Evolutionary conservation across 2,797 vertebrate species (phyloP), one percentile per base, ranked within the genome.

Genomic region (Aselliscus stoliczkanus): DNA sequence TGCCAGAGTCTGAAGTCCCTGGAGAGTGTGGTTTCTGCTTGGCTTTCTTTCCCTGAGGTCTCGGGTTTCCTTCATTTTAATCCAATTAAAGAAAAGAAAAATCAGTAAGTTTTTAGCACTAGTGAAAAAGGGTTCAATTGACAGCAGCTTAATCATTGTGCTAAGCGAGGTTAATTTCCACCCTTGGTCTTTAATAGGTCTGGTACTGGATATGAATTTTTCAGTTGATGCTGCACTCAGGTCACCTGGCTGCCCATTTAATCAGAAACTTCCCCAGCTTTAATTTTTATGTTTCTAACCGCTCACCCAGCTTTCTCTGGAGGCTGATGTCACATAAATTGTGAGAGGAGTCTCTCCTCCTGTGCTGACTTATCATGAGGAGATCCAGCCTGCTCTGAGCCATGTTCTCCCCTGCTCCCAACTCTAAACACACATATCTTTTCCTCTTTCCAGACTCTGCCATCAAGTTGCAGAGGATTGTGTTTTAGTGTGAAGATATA

Each of bases 381-480:
- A 64, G 25, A 90, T 10, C 13, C 42, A 52, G 10, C 25, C 56
- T 39, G 8, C 25, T 86, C 8, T 70, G 44, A 31, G 62, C 7
- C 31, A 58, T 39, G 12, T 17, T 17, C 27, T 47, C 44, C 29
- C 11, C 44, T 37, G 47, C 5, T 50, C 20, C 8, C 2, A 54
- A 52, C 23, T 81, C 44, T 56, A 37, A 67, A 64, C n/a, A 60
- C 18, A 12, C 3, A 7, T 7, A 6, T 6, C 15, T 73, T 85
- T 98, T 98, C 98, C 97, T 97, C 98, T 98, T 98, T 98, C 98
- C 98, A 98, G 98, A 97, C 97, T 97, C 80, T 94, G 44, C 27
- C 2, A 52, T 92, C 67, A 82, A 50, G 52, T 96, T 98, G 31
- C 72, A 93, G 93, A 98, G 91, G 97, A 98, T 96, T 98, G 98